Base-by-base conservation (phyloP, 2,113 vertebrate genomes). In the Gymnogyps californianus region DNA sequence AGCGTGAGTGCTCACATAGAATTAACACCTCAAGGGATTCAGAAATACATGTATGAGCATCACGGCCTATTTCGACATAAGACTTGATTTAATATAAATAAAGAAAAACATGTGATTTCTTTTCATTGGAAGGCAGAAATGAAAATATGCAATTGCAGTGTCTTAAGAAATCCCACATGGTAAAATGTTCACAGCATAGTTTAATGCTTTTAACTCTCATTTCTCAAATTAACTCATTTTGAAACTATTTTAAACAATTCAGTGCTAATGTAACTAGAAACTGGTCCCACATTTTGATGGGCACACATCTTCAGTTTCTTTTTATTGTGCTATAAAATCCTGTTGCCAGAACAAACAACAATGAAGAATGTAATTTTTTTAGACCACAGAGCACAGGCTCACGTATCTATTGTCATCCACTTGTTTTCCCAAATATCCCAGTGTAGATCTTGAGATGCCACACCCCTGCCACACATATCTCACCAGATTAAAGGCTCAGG, bases 311-410 rank as follows among this genome's bases (percentile, higher is more conserved):
- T 83, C 74, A 46, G 24, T 89, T 71, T 44, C 57, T 87, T 94
- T 89, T 46, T 79, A 77, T 87, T 81, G 34, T 84, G 71, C 80
- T 95, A 20, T 93, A 71, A 94, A 96, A 85, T 84, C 76, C 76
- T 82, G 5, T 29, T 77, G 87, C 98, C 97, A 97, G 93, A 93
- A 75, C 42, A 96, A 97, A 87, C 88, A 94, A 17, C 61, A 59
- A n/a, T 34, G 38, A 69, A 94, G 78, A 82, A 70, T 29, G 42
- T 51, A 11, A 32, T 28, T 91, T 87, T 26, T 92, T 94, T 61
- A 76, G 87, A 88, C 70, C 46, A 8, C 17, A 34, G 46, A 86
- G 88, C 72, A 57, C 65, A 78, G 54, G 10, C 78, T 88, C 42
- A 49, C 2, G 0, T 83, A 64, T 58, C 38, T 31, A 8, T 96